These are phyloP conservation scores for Tadarida brasiliensis DNA, from an alignment of 2,797 vertebrate genomes.

Conservation along the genomic window DNA sequence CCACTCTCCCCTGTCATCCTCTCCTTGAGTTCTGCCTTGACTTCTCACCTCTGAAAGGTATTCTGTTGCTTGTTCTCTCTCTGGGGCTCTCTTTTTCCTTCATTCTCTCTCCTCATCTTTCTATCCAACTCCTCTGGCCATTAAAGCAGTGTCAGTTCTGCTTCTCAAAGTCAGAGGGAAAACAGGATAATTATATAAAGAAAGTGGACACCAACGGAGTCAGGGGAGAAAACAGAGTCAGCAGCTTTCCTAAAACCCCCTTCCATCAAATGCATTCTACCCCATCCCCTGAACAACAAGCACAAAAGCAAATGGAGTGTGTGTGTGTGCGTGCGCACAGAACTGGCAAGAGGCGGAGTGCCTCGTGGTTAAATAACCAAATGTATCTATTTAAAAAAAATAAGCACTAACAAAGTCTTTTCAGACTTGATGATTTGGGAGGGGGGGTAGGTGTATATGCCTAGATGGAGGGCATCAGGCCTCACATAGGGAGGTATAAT, in stretches of 20 bases:
- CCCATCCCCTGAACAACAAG: background rate
- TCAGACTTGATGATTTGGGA: slow-evolving; percentile 24
- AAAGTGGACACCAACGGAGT: background rate
- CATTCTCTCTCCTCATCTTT: background rate
- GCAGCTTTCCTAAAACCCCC: slow-evolving; percentile 19
- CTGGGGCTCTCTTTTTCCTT: background rate
- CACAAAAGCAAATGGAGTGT: slow-evolving; percentile 25
- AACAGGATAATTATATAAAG: background rate
- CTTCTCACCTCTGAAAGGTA: background rate
- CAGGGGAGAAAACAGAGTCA: background rate
- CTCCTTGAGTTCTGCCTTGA: slow-evolving; percentile 54
- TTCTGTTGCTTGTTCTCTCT: background rate
- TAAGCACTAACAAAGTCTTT: background rate
- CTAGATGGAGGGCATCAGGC: background rate
- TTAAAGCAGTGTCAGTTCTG: background rate
- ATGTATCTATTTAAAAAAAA: background rate
- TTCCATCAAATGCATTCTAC: background rate
- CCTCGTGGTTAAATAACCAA: slow-evolving; percentile 11
- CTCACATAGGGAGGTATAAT: background rate
- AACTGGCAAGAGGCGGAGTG: background rate
- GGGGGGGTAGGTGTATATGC: background rate
- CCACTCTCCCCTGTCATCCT: background rate
- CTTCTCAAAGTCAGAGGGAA: slow-evolving; percentile 34
- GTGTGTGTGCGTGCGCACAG: background rate
- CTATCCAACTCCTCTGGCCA: background rate